phyloP scores from a whole-genome alignment of 2,797 vertebrate genomes.

The Antennarius maculatus region DNA sequence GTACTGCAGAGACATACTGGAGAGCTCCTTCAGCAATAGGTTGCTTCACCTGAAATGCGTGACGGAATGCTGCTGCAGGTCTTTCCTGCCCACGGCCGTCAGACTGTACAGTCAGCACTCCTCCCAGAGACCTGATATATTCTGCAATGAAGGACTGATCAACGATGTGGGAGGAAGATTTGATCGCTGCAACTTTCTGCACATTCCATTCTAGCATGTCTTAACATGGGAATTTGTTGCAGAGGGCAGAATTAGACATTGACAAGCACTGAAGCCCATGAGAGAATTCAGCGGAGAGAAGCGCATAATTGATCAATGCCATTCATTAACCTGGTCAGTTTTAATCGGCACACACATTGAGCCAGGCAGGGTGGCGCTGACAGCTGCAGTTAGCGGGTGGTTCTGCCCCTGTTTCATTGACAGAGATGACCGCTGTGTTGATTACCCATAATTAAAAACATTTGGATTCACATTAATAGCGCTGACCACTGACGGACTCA shows the following conservation, averaged over 20 bases:
- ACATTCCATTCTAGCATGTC: not conserved
- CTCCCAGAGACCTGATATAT: no score
- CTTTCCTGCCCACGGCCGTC: no score
- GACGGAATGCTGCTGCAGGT: no score
- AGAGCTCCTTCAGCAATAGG: no score
- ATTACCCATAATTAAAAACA: conserved; percentile 62
- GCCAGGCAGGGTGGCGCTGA: conserved; percentile 39
- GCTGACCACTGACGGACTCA: conserved; percentile 20
- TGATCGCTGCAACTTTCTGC: not conserved
- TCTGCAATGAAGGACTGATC: not conserved
- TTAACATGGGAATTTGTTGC: not conserved
- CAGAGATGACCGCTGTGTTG: conserved; percentile 52
- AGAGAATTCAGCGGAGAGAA: conserved; percentile 16
- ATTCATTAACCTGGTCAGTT: conserved; percentile 58
- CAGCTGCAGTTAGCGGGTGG: conserved; percentile 56
- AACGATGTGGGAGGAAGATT: no score
- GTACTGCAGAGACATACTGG: no score
- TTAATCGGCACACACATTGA: conserved; percentile 44
- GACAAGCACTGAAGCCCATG: not conserved
- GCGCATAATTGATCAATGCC: conserved; percentile 53
- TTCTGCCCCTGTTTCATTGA: conserved; percentile 41
- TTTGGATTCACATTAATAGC: conserved; percentile 46
- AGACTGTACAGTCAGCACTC: no score
- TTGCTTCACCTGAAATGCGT: no score
- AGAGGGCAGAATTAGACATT: not conserved